Percentiles rank a stretch among this genome's conserved stretches.
Conservation (phyloP, 2,797 vertebrate genomes). For the Falco cherrug region DNA sequence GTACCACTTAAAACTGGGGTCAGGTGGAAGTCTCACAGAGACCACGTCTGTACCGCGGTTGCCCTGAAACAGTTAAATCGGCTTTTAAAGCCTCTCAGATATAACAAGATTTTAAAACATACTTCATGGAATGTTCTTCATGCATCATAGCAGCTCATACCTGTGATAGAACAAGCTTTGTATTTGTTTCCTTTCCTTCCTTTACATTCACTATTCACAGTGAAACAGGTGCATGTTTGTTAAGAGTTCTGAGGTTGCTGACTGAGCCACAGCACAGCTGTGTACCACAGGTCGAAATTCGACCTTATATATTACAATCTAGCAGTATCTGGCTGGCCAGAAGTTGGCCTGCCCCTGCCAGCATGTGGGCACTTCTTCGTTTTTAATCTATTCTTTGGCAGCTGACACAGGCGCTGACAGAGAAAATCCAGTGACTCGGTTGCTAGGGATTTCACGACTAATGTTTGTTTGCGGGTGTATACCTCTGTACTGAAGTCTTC, state of each 20-base stretch:
- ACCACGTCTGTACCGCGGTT: constrained; percentile 99
- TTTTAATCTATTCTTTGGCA: constrained; percentile 93
- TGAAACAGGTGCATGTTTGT: constrained; percentile 91
- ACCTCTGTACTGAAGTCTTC: constrained; percentile 68
- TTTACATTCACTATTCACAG: constrained; percentile 97
- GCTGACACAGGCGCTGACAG: constrained; percentile 88
- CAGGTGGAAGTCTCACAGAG: constrained; percentile 99
- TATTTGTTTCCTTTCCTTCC: constrained; percentile 79
- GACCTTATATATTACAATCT: constrained; percentile 88
- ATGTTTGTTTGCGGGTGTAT: constrained; percentile 77
- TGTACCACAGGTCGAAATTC: constrained; percentile 86
- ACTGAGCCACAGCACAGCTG: constrained; percentile 92
- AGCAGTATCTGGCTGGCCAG: constrained; percentile 85
- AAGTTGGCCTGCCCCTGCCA: constrained; percentile 85
- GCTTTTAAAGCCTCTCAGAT: constrained; percentile 96
- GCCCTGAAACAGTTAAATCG: constrained; percentile 92
- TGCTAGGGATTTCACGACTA: constrained; percentile 85
- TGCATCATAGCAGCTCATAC: constrained; percentile 89
- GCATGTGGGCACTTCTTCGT: constrained; percentile 91
- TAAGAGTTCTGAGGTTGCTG: constrained; percentile 87
- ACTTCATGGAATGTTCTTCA: constrained; percentile 96
- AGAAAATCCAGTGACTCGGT: constrained; percentile 92
- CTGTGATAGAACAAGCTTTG: constrained; percentile 87
- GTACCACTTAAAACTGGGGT: constrained; percentile 99
- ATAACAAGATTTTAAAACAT: constrained; percentile 95